Conservation (phyloP, 2,888 invertebrate genomes). For the Thereva nobilitata region DNA sequence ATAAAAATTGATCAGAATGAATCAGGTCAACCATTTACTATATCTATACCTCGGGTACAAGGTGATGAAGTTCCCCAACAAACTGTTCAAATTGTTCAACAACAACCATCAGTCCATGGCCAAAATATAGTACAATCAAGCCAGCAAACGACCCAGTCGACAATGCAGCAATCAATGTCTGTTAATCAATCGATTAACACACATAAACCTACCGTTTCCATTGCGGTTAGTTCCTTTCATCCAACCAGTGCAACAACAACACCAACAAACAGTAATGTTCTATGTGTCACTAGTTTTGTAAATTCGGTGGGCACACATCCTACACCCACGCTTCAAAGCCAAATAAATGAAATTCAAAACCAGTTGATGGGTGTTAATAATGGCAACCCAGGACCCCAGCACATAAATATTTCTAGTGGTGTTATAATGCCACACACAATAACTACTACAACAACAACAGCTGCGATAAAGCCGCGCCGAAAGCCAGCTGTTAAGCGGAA, state of each 20-base stretch:
- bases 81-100: neutral
- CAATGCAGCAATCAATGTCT: no score
- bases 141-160: neutral
- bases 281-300: conserved; percentile 42
- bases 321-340: conserved; percentile 44
- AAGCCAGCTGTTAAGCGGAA: conserved; percentile 55
- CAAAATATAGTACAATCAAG: conserved; percentile 26
- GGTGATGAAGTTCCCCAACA: conserved; percentile 47
- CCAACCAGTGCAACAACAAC: conserved; percentile 21
- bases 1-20: conserved; percentile 56
- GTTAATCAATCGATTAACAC: neutral
- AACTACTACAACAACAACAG: conserved; percentile 44
- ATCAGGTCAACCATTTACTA: conserved; percentile 55
- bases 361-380: conserved; percentile 44
- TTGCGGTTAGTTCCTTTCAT: conserved; percentile 21
- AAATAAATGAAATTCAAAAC: conserved; percentile 46
- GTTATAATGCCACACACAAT: neutral
- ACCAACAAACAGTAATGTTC: conserved; percentile 18
- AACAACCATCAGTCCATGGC: neutral
- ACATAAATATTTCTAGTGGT: neutral
- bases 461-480: conserved; percentile 54
- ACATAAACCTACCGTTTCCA: conserved; percentile 38
- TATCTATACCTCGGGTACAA: conserved; percentile 57
- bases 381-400: conserved; percentile 6
- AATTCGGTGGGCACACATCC: conserved; percentile 42